Evolutionary conservation across 2,113 vertebrate species (phyloP).

Genomic region (Ibidorhyncha struthersii): DNA sequence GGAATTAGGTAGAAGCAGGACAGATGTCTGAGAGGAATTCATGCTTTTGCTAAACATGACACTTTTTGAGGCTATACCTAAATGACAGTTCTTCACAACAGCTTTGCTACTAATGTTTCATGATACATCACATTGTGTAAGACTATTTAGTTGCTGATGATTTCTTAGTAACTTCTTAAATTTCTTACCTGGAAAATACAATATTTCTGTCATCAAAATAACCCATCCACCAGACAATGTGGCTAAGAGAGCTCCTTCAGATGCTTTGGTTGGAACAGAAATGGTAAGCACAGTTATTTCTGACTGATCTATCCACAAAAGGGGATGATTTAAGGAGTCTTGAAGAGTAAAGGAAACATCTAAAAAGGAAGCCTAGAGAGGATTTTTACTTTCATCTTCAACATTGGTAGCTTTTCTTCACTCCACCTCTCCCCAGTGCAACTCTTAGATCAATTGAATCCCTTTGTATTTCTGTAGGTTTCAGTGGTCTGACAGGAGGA

Average conservation of each 20-base stretch:
- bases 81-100: not conserved
- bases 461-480: not conserved
- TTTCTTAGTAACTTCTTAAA: not conserved
- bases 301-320: not conserved
- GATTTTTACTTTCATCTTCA: conserved; percentile 55
- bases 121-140: not conserved
- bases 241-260: not conserved
- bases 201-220: not conserved
- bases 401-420: conserved; percentile 28
- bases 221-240: not conserved
- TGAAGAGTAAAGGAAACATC: conserved; percentile 7
- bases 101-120: not conserved
- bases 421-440: conserved; percentile 12
- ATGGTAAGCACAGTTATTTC: not conserved
- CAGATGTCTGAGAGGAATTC: not conserved
- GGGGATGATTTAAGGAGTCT: conserved; percentile 27
- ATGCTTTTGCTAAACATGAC: not conserved
- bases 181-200: not conserved
- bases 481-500: not conserved
- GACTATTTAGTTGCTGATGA: not conserved
- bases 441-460: not conserved
- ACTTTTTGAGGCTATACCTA: not conserved
- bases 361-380: not conserved
- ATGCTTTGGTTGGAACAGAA: not conserved
- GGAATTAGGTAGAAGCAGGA: not conserved